Conservation (phyloP, 2,797 vertebrate species). For the Morelia viridis region DNA sequence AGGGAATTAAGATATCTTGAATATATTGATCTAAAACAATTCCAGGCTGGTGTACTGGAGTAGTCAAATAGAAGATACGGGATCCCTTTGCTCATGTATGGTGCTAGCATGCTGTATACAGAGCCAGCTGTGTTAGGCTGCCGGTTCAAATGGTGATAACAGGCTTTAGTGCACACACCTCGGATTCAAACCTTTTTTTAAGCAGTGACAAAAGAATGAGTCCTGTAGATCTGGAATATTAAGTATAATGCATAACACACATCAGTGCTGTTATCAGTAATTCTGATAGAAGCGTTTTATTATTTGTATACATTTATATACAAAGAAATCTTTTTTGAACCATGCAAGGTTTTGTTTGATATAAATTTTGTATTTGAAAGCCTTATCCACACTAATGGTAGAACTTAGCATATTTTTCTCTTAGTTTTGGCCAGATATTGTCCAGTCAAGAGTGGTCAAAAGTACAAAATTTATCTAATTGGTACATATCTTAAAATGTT, state of each 20-base stretch:
- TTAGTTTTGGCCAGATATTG: neutral
- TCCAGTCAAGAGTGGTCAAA: neutral
- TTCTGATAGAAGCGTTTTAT: neutral
- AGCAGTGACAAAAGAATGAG: neutral
- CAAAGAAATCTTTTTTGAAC: neutral
- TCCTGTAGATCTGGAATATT: neutral
- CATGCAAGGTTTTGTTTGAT: neutral
- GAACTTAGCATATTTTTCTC: neutral
- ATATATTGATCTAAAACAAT: neutral
- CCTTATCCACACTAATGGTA: neutral
- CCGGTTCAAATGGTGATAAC: neutral
- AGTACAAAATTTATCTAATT: neutral
- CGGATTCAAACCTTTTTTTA: neutral
- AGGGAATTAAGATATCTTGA: neutral
- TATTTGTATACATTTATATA: neutral
- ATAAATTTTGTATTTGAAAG: conserved; percentile 17
- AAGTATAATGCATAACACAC: neutral
- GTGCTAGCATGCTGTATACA: neutral
- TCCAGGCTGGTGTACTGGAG: neutral
- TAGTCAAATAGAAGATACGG: neutral
- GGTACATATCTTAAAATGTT: neutral
- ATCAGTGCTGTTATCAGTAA: neutral
- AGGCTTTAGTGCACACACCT: neutral
- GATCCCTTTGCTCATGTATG: neutral
- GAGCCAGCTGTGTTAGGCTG: neutral